Percentiles rank a stretch among this genome's conserved stretches.
Evolutionary conservation across 2,888 invertebrate genomes (phyloP).

Genomic region (Steromphala cineraria): DNA sequence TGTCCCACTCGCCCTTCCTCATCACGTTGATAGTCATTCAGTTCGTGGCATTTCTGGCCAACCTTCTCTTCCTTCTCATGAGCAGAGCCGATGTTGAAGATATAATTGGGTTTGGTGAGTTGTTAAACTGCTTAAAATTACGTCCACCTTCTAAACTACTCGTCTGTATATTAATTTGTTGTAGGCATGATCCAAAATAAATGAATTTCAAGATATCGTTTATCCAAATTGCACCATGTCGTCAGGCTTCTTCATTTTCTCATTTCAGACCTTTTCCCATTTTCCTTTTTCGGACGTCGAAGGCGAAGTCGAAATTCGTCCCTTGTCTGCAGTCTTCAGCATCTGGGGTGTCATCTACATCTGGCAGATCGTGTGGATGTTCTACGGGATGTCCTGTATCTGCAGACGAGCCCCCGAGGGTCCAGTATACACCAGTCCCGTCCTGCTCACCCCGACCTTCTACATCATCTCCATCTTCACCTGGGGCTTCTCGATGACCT

Average conservation of each 20-base stretch:
- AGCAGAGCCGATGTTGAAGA: not conserved
- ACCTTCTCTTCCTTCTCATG: not conserved
- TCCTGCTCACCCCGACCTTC: slow-evolving; percentile 54
- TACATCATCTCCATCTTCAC: slow-evolving; percentile 54
- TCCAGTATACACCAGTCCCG: slow-evolving; percentile 57
- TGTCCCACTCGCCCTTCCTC: not conserved
- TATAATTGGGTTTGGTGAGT: not conserved
- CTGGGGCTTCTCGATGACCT: slow-evolving; percentile 57
- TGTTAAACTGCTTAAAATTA: too few relatives aligned
- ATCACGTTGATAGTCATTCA: not conserved
- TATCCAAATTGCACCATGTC: too few relatives aligned
- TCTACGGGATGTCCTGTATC: slow-evolving; percentile 60
- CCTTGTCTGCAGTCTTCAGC: slow-evolving; percentile 70
- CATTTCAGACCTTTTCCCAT: too few relatives aligned
- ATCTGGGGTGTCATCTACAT: slow-evolving; percentile 66
- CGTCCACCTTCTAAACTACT: too few relatives aligned
- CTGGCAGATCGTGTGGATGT: slow-evolving; percentile 65
- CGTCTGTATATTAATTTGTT: too few relatives aligned
- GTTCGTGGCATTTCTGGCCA: not conserved
- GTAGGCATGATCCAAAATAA: too few relatives aligned
- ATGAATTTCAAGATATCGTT: too few relatives aligned
- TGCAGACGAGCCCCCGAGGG: slow-evolving; percentile 57
- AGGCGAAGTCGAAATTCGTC: slow-evolving; percentile 54
- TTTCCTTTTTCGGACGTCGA: too few relatives aligned
- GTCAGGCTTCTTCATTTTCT: too few relatives aligned